Conservation (phyloP, 2,888 invertebrate genomes). For the Caenorhabditis sinica region DNA sequence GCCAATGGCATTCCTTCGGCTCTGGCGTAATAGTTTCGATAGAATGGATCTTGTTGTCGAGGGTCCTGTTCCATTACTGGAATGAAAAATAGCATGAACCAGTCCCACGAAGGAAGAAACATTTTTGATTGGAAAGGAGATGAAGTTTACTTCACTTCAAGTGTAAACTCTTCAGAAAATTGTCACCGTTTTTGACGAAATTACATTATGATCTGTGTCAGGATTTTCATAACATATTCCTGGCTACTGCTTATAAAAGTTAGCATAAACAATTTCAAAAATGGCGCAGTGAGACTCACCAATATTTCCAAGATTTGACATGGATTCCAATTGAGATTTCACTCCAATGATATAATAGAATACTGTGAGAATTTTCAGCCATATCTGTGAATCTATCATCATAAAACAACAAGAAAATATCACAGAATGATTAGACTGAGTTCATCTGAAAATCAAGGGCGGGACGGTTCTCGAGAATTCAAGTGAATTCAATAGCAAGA, state of each 20-base stretch:
- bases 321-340: slow-evolving; percentile 7
- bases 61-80: slow-evolving; percentile 64
- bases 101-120: not conserved
- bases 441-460: slow-evolving; percentile 8
- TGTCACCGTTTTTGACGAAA: no score
- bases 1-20: slow-evolving; percentile 60
- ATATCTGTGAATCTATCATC: not conserved
- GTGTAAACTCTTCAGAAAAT: no score
- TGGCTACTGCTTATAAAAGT: no score
- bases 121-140: no score
- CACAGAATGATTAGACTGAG: not conserved
- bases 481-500: not conserved
- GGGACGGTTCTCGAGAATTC: not conserved
- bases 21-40: slow-evolving; percentile 48
- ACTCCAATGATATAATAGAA: not conserved
- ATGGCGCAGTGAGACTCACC: slow-evolving; percentile 37
- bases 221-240: slow-evolving; percentile 10
- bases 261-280: no score
- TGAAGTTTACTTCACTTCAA: no score
- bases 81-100: not conserved
- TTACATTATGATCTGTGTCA: no score
- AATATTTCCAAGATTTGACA: slow-evolving; percentile 51
- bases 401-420: not conserved
- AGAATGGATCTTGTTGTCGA: slow-evolving; percentile 63
- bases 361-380: not conserved